Base-by-base conservation (phyloP, 2,113 vertebrate species). In the Rostratula benghalensis region DNA sequence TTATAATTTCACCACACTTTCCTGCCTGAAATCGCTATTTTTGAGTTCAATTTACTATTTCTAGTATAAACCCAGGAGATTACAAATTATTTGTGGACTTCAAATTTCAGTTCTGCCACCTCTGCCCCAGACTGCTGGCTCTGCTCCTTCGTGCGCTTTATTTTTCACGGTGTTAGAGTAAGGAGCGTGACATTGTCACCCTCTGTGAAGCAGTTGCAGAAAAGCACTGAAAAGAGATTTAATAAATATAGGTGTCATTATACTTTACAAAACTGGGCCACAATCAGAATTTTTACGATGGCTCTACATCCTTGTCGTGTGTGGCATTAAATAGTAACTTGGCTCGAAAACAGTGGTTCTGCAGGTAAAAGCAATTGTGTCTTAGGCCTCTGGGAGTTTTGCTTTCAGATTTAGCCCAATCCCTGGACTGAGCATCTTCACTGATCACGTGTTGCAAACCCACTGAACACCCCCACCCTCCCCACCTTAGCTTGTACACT, bases 1-100 rank as follows among this genome's bases (percentile, higher is more conserved):
- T n/a, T n/a, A n/a, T n/a, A n/a, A n/a, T n/a, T n/a, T n/a, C 6
- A 2, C 7, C 19, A 28, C 6, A 41, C 4, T 1, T 0, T 65
- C 51, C 46, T 19, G 11, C 13, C 27, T 48, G 33, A 74, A 82
- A 85, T 31, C 56, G 16, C 54, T 1, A 59, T 59, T 84, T 68
- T 59, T 31, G 54, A 2, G 11, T 56, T 78, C 6, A 78, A 41
- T 69, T 69, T 64, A 24, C 6, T 56, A 12, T 24, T 75, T 64
- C 28, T 27, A 4, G 19, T 61, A 51, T 7, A 4, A 39, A 10
- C 6, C 20, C 13, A 9, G 51, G 74, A 69, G 54, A 41, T 35
- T 50, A 9, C 64, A 19, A 69, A 50, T 78, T 56, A 68, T 4
- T 54, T 41, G 22, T 25, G 24, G 31, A 59, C n/a, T 68, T 65